Conservation (phyloP, 2,797 vertebrate genomes). For the Eulemur rubriventer region DNA sequence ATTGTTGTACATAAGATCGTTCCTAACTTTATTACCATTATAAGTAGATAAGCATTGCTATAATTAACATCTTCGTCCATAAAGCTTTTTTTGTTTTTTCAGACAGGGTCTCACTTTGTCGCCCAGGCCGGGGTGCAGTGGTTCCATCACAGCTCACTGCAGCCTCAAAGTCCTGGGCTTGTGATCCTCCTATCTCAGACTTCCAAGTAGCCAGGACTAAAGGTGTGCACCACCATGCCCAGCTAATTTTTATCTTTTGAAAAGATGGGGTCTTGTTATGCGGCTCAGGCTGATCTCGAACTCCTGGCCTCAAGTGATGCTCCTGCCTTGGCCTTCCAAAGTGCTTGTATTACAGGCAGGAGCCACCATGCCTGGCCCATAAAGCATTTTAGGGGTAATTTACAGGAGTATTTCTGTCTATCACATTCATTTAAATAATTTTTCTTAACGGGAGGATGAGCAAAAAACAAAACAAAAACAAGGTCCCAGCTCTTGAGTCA, state of each 20-base stretch:
- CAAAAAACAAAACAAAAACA: conserved; percentile 36
- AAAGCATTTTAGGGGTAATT: conserved; percentile 46
- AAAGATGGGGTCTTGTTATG: neutral
- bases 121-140: neutral
- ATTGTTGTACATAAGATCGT: neutral
- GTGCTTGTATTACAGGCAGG: neutral
- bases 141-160: neutral
- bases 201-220: neutral
- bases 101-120: neutral
- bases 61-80: neutral
- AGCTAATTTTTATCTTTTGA: neutral
- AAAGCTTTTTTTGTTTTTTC: neutral
- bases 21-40: neutral
- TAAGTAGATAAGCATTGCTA: neutral
- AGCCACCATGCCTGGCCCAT: neutral
- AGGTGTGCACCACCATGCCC: neutral
- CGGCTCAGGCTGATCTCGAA: neutral
- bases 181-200: neutral
- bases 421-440: conserved; percentile 35
- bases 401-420: conserved; percentile 3
- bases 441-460: neutral
- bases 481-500: neutral
- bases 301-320: neutral
- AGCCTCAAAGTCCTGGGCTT: neutral
- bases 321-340: neutral